phyloP scores from a whole-genome alignment of 2,888 invertebrate genomes.

The Catocala sponsa region DNA sequence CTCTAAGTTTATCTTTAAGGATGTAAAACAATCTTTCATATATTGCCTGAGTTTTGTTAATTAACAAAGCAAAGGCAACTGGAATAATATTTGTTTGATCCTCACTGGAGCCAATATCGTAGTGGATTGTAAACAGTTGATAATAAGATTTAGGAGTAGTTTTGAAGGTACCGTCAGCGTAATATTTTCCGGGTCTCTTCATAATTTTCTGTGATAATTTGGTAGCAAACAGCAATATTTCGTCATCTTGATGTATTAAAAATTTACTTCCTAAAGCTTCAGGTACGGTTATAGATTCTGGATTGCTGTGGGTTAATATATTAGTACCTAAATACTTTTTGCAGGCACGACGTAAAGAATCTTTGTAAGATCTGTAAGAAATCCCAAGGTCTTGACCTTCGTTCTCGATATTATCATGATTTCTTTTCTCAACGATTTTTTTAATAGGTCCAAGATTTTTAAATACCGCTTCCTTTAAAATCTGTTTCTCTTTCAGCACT shows the following conservation, averaged over 20 bases:
- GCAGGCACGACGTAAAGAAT: constrained; percentile 18
- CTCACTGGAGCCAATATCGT: too few relatives aligned
- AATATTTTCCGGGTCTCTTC: constrained; percentile 1
- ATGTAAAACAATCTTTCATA: constrained; percentile 23
- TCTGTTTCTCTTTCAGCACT: constrained; percentile 16
- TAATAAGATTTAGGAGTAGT: too few relatives aligned
- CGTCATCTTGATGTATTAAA: constrained; percentile 22
- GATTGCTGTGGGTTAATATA: constrained; percentile 14
- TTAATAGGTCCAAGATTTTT: constrained; percentile 20
- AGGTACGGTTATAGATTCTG: constrained; percentile 19
- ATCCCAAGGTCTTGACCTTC: constrained; percentile 14
- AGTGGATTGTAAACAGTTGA: too few relatives aligned
- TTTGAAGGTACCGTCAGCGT: too few relatives aligned
- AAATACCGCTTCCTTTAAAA: constrained; percentile 21
- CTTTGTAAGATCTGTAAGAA: constrained; percentile 21
- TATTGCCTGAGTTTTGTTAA: constrained; percentile 2
- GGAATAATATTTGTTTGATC: too few relatives aligned
- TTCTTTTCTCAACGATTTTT: constrained; percentile 19
- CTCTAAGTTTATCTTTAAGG: constrained; percentile 19
- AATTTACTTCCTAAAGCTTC: constrained; percentile 15
- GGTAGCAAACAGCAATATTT: constrained; percentile 24
- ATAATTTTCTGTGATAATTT: constrained; percentile 17
- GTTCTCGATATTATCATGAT: constrained; percentile 16
- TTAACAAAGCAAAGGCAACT: too few relatives aligned
- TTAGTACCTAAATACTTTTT: constrained; percentile 24